Evolutionary conservation across 2,113 vertebrate genomes (phyloP).

Genomic region (Pseudolaguvia tuberculata): DNA sequence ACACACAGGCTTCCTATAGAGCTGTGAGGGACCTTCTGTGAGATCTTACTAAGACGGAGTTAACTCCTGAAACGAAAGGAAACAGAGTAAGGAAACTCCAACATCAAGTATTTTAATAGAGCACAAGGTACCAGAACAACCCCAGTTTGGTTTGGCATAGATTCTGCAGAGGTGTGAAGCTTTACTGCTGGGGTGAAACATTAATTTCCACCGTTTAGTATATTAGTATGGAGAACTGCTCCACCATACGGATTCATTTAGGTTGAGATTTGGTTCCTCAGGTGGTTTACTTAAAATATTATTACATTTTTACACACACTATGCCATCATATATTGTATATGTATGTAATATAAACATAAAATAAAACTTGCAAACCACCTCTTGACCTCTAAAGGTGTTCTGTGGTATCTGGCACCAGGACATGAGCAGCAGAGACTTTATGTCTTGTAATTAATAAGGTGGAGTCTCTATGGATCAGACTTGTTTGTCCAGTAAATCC

Average conservation of each 20-base stretch:
- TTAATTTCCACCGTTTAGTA: slow-evolving; percentile 23
- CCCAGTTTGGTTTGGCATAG: slow-evolving; percentile 22
- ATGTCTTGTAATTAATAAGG: no score
- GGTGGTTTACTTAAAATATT: background rate
- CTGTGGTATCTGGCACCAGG: no score
- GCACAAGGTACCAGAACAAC: slow-evolving; percentile 32
- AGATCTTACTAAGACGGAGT: slow-evolving; percentile 25
- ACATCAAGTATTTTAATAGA: slow-evolving; percentile 36
- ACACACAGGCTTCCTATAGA: slow-evolving; percentile 23
- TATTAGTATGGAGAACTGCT: background rate
- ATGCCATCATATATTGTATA: no score
- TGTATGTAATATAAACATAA: no score
- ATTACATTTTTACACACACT: no score
- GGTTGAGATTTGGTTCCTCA: slow-evolving; percentile 13
- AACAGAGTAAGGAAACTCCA: slow-evolving; percentile 39
- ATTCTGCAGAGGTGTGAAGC: slow-evolving; percentile 5
- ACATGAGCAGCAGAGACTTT: no score
- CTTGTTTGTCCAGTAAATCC: no score
- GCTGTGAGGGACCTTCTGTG: slow-evolving; percentile 13
- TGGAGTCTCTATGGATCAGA: no score
- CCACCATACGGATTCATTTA: slow-evolving; percentile 19
- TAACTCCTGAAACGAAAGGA: slow-evolving; percentile 28
- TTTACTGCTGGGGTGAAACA: slow-evolving; percentile 25
- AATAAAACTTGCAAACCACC: no score
- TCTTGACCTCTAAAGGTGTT: no score